phyloP scores from a whole-genome alignment of 2,113 vertebrate species.

The Marcusenius ussheri region DNA sequence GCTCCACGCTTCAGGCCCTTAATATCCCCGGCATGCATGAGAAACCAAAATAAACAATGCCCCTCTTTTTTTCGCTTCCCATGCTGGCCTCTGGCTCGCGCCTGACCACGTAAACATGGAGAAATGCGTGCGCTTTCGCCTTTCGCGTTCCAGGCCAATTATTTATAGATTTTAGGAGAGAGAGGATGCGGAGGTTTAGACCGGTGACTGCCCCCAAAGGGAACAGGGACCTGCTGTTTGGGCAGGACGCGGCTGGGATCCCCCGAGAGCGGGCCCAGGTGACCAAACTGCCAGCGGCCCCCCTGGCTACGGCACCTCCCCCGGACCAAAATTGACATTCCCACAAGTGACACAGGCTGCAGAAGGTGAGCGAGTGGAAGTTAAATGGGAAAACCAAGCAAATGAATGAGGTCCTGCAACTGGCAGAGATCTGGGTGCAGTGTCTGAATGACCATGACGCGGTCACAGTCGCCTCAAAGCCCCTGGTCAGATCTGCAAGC shows the following conservation, averaged over 20 bases:
- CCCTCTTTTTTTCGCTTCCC: neutral
- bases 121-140: neutral
- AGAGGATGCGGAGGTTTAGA: neutral
- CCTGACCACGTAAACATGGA: neutral
- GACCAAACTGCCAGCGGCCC: neutral
- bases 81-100: neutral
- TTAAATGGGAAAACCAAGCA: neutral
- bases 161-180: constrained; percentile 13
- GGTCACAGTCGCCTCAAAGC: neutral
- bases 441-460: neutral
- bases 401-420: neutral
- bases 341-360: neutral
- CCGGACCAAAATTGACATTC: neutral
- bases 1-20: constrained; percentile 1
- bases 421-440: neutral
- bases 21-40: constrained; percentile 12
- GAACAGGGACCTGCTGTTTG: neutral
- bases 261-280: neutral
- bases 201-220: neutral
- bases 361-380: neutral
- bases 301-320: neutral
- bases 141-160: neutral
- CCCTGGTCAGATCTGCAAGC: neutral
- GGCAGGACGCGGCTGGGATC: neutral
- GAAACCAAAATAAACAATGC: neutral